Evolutionary conservation across 2,113 vertebrate species (phyloP).

Genomic region (Melanerpes formicivorus): DNA sequence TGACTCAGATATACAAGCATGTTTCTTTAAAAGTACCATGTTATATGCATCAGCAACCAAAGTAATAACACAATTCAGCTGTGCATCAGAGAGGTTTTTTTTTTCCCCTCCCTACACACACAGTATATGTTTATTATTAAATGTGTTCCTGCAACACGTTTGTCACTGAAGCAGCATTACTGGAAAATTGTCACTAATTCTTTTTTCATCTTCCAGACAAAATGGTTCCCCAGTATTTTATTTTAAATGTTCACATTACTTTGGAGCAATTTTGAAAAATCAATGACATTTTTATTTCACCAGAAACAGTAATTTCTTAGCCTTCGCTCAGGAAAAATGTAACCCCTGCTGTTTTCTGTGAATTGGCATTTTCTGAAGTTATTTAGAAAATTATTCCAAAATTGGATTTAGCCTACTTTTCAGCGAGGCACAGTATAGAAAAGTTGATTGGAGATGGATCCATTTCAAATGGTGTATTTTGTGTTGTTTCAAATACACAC

Average conservation of each 20-base stretch:
- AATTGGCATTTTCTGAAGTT: constrained; percentile 49
- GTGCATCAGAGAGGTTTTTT: not conserved
- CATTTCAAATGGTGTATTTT: not conserved
- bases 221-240: not conserved
- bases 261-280: constrained; percentile 62
- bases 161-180: constrained; percentile 1
- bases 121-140: not conserved
- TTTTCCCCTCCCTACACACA: not conserved
- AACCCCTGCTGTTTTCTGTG: constrained; percentile 9
- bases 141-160: not conserved
- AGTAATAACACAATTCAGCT: not conserved
- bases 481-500: not conserved
- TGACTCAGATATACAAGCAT: not conserved
- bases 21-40: not conserved
- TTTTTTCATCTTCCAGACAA: constrained; percentile 20
- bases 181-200: constrained; percentile 9
- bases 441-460: not conserved
- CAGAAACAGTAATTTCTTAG: constrained; percentile 11
- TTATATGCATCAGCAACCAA: not conserved
- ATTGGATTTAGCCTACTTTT: not conserved
- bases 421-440: not conserved
- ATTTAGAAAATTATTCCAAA: constrained; percentile 42
- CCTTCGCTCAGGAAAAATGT: not conserved
- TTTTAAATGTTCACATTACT: constrained; percentile 23
- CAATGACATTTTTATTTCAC: constrained; percentile 36